These are phyloP conservation scores for Aegithalos caudatus DNA, from an alignment of 2,113 vertebrate species.

Conservation along the genomic window DNA sequence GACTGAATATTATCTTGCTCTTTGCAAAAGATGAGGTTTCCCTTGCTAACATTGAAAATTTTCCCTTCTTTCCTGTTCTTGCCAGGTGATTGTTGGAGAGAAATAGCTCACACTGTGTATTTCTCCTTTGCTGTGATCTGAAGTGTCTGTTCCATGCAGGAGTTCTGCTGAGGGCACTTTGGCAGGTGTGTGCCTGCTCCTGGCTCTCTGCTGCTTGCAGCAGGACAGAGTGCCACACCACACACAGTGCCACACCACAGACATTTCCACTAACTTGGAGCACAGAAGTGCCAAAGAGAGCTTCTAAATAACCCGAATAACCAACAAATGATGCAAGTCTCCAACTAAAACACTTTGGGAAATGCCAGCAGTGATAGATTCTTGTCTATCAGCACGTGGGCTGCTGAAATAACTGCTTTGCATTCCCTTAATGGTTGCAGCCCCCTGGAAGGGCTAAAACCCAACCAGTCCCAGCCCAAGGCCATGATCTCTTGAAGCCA, in stretches of 20 bases:
- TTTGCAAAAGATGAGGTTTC: background rate
- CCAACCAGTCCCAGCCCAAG: background rate
- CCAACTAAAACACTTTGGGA: background rate
- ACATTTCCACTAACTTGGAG: background rate
- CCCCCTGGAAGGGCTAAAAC: background rate
- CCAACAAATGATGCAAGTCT: background rate
- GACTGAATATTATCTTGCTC: background rate
- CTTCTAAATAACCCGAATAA: background rate
- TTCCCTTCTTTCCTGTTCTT: background rate
- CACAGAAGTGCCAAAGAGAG: background rate
- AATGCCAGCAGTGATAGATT: background rate
- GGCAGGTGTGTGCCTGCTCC: background rate
- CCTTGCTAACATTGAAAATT: background rate
- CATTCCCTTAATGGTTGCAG: background rate
- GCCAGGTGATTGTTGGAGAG: background rate
- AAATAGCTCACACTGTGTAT: background rate
- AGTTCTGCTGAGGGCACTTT: background rate
- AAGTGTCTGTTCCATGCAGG: background rate
- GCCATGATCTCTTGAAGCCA: background rate
- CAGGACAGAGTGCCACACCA: background rate
- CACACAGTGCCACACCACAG: background rate
- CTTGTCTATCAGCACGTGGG: background rate
- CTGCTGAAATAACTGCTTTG: background rate
- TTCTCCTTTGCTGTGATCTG: background rate
- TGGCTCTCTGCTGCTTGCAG: background rate